phyloP scores from a whole-genome alignment of 1,140 invertebrate species.

The Penaeus indicus region DNA sequence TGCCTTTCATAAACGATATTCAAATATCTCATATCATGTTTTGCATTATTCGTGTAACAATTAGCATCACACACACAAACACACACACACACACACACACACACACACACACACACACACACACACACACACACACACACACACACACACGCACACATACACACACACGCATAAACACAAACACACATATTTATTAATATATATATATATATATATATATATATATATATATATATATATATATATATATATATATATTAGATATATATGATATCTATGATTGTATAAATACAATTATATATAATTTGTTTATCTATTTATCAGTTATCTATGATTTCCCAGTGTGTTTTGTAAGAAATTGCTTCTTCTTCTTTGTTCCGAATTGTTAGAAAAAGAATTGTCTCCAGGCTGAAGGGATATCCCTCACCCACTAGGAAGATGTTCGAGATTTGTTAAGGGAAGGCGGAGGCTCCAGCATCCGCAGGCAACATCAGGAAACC shows the following conservation, averaged over 20 bases:
- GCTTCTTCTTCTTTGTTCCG: too few species aligned
- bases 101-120: not conserved
- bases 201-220: not conserved
- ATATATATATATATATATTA: slow-evolving; percentile 9
- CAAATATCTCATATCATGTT: not conserved
- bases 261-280: too few species aligned
- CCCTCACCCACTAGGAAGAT: too few species aligned
- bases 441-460: too few species aligned
- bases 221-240: slow-evolving; percentile 8
- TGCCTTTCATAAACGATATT: too few species aligned
- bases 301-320: not conserved
- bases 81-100: not conserved
- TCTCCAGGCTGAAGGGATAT: too few species aligned
- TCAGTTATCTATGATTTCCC: not conserved
- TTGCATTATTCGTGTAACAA: too few species aligned
- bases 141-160: not conserved
- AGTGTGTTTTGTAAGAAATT: too few species aligned
- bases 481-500: too few species aligned
- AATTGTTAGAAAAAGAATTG: too few species aligned
- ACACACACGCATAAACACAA: not conserved
- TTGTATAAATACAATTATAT: too few species aligned
- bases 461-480: too few species aligned
- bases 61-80: not conserved
- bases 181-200: not conserved
- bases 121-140: not conserved